Evolutionary conservation across 2,888 invertebrate genomes (phyloP).

Genomic region (Cantharis rufa): DNA sequence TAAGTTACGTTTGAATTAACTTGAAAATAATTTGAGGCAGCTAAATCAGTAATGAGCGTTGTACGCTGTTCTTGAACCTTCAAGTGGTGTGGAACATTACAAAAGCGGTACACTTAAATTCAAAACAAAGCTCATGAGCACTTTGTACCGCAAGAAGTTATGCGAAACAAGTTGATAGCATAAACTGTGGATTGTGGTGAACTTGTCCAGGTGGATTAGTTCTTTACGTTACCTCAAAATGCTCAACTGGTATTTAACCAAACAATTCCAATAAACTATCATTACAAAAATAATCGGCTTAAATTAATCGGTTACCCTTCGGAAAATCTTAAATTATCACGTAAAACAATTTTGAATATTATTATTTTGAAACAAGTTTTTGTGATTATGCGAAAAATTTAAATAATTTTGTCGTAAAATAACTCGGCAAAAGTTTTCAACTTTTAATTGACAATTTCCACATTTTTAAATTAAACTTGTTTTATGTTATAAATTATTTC

Average conservation of each 20-base stretch:
- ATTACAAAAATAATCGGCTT: neutral
- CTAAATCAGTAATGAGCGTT: neutral
- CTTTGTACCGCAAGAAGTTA: conserved; percentile 3
- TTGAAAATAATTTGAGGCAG: neutral
- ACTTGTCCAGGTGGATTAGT: conserved; percentile 2
- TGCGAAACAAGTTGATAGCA: conserved; percentile 3
- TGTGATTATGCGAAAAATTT: neutral
- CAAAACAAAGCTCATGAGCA: conserved; percentile 4
- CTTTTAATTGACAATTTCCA: neutral
- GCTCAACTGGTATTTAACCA: neutral
- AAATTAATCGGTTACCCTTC: neutral
- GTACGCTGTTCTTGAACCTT: neutral
- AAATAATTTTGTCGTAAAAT: neutral
- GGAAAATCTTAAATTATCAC: neutral
- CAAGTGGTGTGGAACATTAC: neutral
- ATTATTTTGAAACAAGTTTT: neutral
- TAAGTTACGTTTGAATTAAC: neutral
- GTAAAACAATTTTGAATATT: neutral
- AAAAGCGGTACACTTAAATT: neutral
- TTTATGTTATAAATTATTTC: neutral
- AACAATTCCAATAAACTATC: neutral
- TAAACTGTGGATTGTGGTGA: conserved; percentile 5
- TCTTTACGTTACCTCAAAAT: neutral
- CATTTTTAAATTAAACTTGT: neutral
- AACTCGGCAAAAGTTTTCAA: neutral